Evolutionary conservation across 1,140 invertebrate species (phyloP).

Genomic region (Ericerus pela): DNA sequence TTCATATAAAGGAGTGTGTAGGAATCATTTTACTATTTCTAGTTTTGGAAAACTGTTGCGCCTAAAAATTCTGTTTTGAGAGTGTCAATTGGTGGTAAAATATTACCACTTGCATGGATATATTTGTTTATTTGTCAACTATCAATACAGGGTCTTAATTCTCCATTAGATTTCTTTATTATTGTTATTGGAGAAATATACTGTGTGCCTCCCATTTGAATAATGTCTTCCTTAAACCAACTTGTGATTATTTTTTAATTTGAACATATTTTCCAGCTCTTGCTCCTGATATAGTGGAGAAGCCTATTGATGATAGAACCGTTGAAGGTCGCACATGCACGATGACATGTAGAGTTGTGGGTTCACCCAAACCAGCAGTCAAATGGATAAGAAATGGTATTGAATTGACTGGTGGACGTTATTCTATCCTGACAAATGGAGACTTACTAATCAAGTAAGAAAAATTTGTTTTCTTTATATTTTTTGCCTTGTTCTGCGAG

Average conservation of each 20-base stretch:
- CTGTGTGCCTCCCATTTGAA: background rate
- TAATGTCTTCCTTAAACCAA: background rate
- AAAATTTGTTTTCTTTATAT: constrained; percentile 13
- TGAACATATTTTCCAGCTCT: constrained; percentile 43
- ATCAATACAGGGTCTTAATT: too few relatives aligned
- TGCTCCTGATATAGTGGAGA: constrained; percentile 74
- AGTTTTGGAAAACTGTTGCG: too few relatives aligned
- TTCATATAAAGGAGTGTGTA: too few relatives aligned
- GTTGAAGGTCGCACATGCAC: constrained; percentile 70
- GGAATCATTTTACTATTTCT: too few relatives aligned
- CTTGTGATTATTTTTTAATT: background rate
- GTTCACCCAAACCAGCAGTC: constrained; percentile 85
- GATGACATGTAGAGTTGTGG: constrained; percentile 84
- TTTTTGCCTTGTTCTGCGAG: too few relatives aligned
- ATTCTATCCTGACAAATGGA: constrained; percentile 52
- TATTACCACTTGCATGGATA: too few relatives aligned
- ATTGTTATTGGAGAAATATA: too few relatives aligned
- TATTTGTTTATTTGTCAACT: too few relatives aligned
- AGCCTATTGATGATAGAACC: constrained; percentile 59
- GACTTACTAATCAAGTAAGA: constrained; percentile 59
- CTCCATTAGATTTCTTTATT: too few relatives aligned
- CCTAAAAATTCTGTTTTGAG: too few relatives aligned
- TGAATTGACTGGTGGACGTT: constrained; percentile 72
- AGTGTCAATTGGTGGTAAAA: too few relatives aligned
- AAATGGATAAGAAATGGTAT: constrained; percentile 75